Conservation (phyloP, 2,888 invertebrate genomes). For the Ctenicera cuprea region DNA sequence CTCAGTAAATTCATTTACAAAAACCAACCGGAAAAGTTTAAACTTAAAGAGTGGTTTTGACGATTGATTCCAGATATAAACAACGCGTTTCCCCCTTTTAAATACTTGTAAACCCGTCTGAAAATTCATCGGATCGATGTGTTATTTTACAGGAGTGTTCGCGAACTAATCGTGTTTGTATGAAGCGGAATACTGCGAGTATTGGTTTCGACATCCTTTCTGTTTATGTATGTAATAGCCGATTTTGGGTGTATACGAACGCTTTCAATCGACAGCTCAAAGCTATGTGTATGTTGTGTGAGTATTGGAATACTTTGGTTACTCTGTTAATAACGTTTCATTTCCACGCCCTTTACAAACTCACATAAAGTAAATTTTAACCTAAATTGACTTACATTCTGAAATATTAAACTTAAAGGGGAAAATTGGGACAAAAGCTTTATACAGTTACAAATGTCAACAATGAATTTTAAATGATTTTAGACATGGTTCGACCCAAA, state of each 20-base stretch:
- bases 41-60: background rate
- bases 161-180: slow-evolving; percentile 45
- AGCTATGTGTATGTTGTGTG: slow-evolving; percentile 21
- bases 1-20: too few species aligned
- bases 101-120: slow-evolving; percentile 38
- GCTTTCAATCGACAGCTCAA: slow-evolving; percentile 37
- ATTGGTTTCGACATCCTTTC: slow-evolving; percentile 46
- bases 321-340: slow-evolving; percentile 18
- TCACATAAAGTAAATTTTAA: background rate
- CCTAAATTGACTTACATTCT: background rate
- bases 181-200: slow-evolving; percentile 38
- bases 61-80: slow-evolving; percentile 26
- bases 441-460: too few species aligned
- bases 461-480: too few species aligned
- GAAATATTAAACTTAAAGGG: too few species aligned
- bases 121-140: slow-evolving; percentile 39
- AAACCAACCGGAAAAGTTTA: background rate
- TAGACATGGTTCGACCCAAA: too few species aligned
- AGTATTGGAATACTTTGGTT: slow-evolving; percentile 22
- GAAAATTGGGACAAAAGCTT: too few species aligned
- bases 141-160: slow-evolving; percentile 40
- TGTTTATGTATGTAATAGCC: slow-evolving; percentile 39
- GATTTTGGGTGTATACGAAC: slow-evolving; percentile 32
- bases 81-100: slow-evolving; percentile 14
- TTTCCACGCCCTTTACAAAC: slow-evolving; percentile 4